Conservation (phyloP, 2,797 vertebrate species). For the Sebastes itinus region DNA sequence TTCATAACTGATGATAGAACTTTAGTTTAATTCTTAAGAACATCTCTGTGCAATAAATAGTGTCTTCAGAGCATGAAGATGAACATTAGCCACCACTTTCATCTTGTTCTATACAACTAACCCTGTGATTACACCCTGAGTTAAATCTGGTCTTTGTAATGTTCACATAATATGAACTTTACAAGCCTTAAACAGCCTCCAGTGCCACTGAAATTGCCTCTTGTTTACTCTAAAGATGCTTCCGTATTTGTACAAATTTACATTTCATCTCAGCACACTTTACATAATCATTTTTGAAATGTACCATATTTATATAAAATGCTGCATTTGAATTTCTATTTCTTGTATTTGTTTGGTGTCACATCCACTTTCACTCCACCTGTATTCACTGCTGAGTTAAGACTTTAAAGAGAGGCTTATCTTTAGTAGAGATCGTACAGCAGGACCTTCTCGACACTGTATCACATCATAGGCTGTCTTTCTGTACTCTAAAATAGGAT, state of each 20-base stretch:
- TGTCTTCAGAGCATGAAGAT: background rate
- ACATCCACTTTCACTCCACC: background rate
- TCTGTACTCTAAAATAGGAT: no score
- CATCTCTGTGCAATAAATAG: background rate
- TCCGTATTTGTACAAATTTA: background rate
- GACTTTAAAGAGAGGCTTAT: background rate
- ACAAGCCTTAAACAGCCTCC: background rate
- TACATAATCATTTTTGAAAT: background rate
- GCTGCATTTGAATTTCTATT: background rate
- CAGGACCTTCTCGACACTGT: background rate
- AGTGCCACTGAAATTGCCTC: background rate
- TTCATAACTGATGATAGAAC: background rate
- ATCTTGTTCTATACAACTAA: conserved; percentile 12
- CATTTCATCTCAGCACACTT: background rate
- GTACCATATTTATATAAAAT: background rate
- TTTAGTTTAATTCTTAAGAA: background rate
- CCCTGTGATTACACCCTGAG: conserved; percentile 19
- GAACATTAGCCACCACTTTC: background rate
- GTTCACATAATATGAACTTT: background rate
- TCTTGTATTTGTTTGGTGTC: background rate
- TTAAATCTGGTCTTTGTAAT: conserved; percentile 2
- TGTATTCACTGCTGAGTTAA: background rate
- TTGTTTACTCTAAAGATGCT: background rate
- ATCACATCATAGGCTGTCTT: background rate
- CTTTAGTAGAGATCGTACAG: background rate